These are phyloP conservation scores for Sipha flava DNA, from an alignment of 1,140 invertebrate genomes.

Conservation along the genomic window DNA sequence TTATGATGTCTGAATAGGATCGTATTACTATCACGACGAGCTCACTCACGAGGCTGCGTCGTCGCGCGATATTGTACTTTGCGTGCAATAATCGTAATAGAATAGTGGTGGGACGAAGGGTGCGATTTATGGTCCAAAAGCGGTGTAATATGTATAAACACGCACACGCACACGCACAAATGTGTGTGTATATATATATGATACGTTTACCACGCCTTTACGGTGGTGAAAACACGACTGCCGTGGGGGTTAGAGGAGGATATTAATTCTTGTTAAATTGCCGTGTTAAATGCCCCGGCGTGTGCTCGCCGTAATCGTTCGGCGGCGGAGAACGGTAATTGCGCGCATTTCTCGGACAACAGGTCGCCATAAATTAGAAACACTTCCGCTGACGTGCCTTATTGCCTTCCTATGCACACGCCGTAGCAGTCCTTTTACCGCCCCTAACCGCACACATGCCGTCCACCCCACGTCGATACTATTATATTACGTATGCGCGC, in stretches of 20 bases:
- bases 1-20: no score
- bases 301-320: conserved; percentile 13
- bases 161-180: no score
- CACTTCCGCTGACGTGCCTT: neutral
- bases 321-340: conserved; percentile 24
- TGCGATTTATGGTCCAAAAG: neutral
- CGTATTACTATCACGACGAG: no score
- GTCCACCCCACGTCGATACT: no score
- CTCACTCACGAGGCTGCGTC: no score
- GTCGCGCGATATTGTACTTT: no score
- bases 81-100: no score
- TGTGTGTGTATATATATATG: neutral
- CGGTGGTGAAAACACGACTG: no score
- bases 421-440: neutral
- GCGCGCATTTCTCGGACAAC: conserved; percentile 31
- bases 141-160: no score
- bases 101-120: no score
- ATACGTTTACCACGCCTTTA: neutral
- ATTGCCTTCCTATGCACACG: neutral
- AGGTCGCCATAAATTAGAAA: conserved; percentile 32
- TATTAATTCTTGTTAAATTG: conserved; percentile 32
- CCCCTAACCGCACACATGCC: no score
- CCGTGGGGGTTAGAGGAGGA: neutral
- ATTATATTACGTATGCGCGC: neutral
- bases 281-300: conserved; percentile 27